Percentiles rank a stretch among this genome's conserved stretches.
Conservation (phyloP, 2,113 vertebrate genomes). For the Dinomys branickii region DNA sequence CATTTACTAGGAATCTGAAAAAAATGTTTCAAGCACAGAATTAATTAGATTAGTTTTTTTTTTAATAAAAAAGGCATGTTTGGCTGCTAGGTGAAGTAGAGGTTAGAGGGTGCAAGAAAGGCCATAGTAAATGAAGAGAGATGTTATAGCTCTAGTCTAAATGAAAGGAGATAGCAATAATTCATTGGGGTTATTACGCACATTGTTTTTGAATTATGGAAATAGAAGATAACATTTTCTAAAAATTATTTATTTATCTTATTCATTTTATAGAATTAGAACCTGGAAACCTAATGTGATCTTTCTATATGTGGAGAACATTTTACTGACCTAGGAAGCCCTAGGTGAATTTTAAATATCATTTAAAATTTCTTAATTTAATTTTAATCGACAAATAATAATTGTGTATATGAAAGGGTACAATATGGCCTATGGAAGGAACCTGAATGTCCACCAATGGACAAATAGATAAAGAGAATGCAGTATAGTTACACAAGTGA, state of each 20-base stretch:
- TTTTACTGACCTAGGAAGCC: background rate
- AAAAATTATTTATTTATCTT: background rate
- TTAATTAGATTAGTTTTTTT: background rate
- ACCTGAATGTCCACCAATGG: background rate
- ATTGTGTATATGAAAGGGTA: background rate
- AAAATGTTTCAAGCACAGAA: background rate
- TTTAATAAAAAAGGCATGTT: background rate
- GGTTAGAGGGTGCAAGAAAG: background rate
- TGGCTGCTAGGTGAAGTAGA: background rate
- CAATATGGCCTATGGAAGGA: background rate
- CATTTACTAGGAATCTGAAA: background rate
- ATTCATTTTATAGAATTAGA: background rate
- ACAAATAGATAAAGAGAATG: background rate
- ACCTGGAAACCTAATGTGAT: background rate
- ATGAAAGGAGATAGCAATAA: background rate
- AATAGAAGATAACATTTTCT: background rate
- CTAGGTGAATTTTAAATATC: no score
- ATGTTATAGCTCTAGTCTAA: background rate
- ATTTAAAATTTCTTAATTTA: background rate
- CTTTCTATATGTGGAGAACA: background rate
- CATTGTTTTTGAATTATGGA: slow-evolving; percentile 11
- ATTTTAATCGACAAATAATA: background rate
- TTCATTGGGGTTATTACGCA: background rate
- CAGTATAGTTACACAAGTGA: background rate
- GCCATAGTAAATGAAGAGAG: background rate